Evolutionary conservation across 2,888 invertebrate species (phyloP).

Genomic region (Cancer borealis): DNA sequence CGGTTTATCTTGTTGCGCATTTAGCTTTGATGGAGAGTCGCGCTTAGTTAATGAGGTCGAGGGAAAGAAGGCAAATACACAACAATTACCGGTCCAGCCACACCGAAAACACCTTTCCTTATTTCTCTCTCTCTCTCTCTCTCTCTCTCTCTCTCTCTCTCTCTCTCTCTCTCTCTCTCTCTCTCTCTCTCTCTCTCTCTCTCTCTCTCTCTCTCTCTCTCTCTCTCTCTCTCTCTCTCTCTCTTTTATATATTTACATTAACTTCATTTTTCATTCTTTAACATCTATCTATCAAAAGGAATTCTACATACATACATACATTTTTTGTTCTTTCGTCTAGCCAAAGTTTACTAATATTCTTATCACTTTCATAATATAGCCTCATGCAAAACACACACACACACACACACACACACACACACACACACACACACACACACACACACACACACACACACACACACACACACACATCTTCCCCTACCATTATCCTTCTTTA

Average conservation of each 20-base stretch:
- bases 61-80: slow-evolving; percentile 34
- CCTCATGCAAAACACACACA: no score
- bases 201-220: background rate
- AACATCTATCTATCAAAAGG: background rate
- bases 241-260: no score
- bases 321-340: no score
- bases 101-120: background rate
- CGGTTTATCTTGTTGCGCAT: slow-evolving; percentile 37
- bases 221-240: background rate
- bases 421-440: no score
- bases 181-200: slow-evolving; percentile 17
- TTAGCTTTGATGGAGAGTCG: slow-evolving; percentile 37
- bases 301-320: background rate
- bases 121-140: background rate
- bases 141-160: slow-evolving; percentile 25
- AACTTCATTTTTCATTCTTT: background rate
- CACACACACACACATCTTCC: background rate
- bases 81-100: background rate
- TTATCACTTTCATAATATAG: no score
- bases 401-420: no score
- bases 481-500: background rate
- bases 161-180: slow-evolving; percentile 20
- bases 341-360: no score
- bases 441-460: no score
- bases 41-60: slow-evolving; percentile 37